phyloP scores from a whole-genome alignment of 2,113 vertebrate genomes.

The Takifugu flavidus region DNA sequence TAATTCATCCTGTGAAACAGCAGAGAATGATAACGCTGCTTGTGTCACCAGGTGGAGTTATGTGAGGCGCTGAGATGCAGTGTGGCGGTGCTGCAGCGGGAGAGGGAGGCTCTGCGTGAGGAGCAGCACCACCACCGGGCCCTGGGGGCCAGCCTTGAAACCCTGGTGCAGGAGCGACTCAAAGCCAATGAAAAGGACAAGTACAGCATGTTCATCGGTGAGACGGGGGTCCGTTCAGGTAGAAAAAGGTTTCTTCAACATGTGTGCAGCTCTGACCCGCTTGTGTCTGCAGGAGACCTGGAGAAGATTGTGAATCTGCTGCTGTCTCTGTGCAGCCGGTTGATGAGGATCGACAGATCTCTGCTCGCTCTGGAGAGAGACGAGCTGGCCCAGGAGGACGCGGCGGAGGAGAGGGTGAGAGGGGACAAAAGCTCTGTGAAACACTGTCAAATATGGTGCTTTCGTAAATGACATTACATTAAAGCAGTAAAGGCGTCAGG shows the following conservation, averaged over 20 bases:
- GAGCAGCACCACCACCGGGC: conserved; percentile 81
- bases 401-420: conserved; percentile 83
- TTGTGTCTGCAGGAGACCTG: conserved; percentile 76
- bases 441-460: too few species aligned
- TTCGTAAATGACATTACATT: too few species aligned
- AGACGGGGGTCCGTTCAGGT: neutral
- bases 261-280: too few species aligned
- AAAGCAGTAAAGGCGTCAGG: too few species aligned
- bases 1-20: too few species aligned
- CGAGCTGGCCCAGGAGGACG: conserved; percentile 54
- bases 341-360: conserved; percentile 86
- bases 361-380: conserved; percentile 72
- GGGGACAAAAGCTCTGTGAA: neutral
- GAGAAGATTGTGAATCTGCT: conserved; percentile 94
- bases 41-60: conserved; percentile 80
- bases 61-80: conserved; percentile 82
- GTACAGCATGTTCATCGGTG: conserved; percentile 91
- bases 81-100: conserved; percentile 78
- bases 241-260: too few species aligned
- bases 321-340: conserved; percentile 89
- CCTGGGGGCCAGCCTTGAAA: conserved; percentile 80
- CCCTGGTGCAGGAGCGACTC: conserved; percentile 80
- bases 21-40: neutral
- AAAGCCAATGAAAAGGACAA: conserved; percentile 92
- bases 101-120: conserved; percentile 79